phyloP scores from a whole-genome alignment of 1,140 invertebrate genomes.

The Lethocerus indicus region DNA sequence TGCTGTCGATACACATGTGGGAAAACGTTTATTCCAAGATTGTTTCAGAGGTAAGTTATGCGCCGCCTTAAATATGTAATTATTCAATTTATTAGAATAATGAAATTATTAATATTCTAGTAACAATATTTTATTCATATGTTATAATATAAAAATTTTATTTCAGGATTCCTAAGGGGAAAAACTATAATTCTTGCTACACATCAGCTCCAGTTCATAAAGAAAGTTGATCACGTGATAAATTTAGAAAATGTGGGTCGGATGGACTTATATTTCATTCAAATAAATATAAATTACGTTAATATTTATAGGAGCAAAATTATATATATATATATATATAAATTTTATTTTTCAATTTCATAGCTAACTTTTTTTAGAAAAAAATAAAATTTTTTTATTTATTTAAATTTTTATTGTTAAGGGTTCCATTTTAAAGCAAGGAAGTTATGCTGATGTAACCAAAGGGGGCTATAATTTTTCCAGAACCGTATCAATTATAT shows the following conservation, averaged over 20 bases:
- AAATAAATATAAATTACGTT: no score
- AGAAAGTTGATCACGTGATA: slow-evolving; percentile 54
- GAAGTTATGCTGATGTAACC: no score
- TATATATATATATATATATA: no score
- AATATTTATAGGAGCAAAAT: no score
- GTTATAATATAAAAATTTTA: neutral
- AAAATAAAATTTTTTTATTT: no score
- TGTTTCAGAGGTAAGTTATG: slow-evolving; percentile 35
- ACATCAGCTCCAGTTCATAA: slow-evolving; percentile 69
- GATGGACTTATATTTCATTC: no score
- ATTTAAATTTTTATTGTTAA: no score
- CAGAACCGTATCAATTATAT: no score
- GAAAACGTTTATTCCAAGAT: slow-evolving; percentile 59
- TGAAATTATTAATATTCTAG: neutral
- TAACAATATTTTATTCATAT: neutral
- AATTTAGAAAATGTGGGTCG: slow-evolving; percentile 46
- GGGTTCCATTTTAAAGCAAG: no score
- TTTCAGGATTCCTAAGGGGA: slow-evolving; percentile 39
- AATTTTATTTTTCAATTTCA: no score
- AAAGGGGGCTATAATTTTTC: no score
- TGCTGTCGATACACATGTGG: slow-evolving; percentile 66
- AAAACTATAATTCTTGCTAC: slow-evolving; percentile 70
- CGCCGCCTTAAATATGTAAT: neutral
- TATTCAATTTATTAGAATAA: neutral
- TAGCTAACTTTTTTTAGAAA: no score